Base-by-base conservation (phyloP, 2,113 vertebrate species). In the Damaliscus lunatus region DNA sequence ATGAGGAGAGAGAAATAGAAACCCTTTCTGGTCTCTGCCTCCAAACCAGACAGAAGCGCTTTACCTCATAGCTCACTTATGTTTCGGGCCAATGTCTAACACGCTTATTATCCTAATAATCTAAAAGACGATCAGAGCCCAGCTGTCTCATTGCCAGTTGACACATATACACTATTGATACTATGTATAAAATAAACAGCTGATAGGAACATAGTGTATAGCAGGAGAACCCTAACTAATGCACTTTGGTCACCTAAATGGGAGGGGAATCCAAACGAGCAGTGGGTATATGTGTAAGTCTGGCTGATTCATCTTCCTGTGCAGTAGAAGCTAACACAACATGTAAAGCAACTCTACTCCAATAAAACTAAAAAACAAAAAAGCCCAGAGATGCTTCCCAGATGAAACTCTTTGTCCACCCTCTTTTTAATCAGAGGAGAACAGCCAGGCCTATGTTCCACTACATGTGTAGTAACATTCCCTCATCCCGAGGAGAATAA, bases 51-150 rank as follows among this genome's bases (percentile, higher is more conserved):
- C 31, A 78, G 60, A 57, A 80, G 33, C 2, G 1, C 23, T 85
- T 7, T 59, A 53, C 52, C 53, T n/a, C 0, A 0, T n/a, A 10
- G 23, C 59, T 40, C 6, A 9, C 10, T 9, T 3, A 17, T 10
- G 48, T 36, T 12, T 3, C 0, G 9, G 23, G 15, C 43, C 74
- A 10, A 36, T 1, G 25, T 57, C 93, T 7, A 3, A 50, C 43
- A 80, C 8, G n/a, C 60, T 1, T 11, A 27, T 27, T 29, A 46
- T 36, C 62, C 40, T 36, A n/a, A 57, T 31, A 86, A 13, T 50
- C n/a, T 46, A 25, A 25, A 33, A 43, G 43, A 36, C 0, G 19
- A 50, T 13, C 29, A 12, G 7, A 92, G 40, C 71, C 57, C 50
- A 13, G 27, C 8, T 23, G 29, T 27, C 43, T 33, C 0, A 10